phyloP scores from a whole-genome alignment of 1,140 invertebrate genomes.

The Drosophila mayri region DNA sequence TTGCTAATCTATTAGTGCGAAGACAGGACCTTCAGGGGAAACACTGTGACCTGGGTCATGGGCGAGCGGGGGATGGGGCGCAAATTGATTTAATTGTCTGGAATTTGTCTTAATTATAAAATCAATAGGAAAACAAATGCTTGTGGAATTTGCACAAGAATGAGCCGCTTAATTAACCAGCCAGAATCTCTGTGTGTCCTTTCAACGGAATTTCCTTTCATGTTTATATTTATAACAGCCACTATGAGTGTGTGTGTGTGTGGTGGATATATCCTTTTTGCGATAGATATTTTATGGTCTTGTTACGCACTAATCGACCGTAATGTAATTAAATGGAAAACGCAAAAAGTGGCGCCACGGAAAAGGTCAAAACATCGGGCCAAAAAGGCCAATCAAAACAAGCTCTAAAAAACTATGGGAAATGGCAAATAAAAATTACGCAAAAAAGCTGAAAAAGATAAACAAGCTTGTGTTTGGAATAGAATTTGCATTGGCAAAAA shows the following conservation, averaged over 20 bases:
- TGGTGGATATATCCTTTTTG: constrained; percentile 6
- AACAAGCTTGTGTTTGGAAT: constrained; percentile 23
- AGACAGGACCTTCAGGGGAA: constrained; percentile 32
- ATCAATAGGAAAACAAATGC: constrained; percentile 58
- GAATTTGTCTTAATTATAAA: constrained; percentile 59
- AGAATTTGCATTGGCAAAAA: constrained; percentile 60
- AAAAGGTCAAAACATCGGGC: constrained; percentile 3
- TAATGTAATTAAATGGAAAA: constrained; percentile 26
- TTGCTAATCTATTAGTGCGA: constrained; percentile 74
- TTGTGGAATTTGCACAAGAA: constrained; percentile 39
- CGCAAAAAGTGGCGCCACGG: constrained; percentile 1
- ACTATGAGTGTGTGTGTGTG: constrained; percentile 13
- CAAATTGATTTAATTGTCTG: constrained; percentile 62
- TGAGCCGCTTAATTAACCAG: constrained; percentile 50
- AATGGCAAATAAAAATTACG: constrained; percentile 16
- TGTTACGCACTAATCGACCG: constrained; percentile 22
- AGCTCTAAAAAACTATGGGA: constrained; percentile 15
- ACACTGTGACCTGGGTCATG: constrained; percentile 24
- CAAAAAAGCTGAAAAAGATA: constrained; percentile 8
- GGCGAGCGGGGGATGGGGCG: constrained; percentile 1
- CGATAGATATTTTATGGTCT: constrained; percentile 13
- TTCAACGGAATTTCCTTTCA: constrained; percentile 37
- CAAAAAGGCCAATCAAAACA: constrained; percentile 34
- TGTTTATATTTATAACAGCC: constrained; percentile 12
- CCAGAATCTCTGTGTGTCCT: constrained; percentile 14